A percentile compares a stretch with the other conserved stretches of the same genome.
phyloP scores from a whole-genome alignment of 2,797 vertebrate genomes.

The Chromis chromis region DNA sequence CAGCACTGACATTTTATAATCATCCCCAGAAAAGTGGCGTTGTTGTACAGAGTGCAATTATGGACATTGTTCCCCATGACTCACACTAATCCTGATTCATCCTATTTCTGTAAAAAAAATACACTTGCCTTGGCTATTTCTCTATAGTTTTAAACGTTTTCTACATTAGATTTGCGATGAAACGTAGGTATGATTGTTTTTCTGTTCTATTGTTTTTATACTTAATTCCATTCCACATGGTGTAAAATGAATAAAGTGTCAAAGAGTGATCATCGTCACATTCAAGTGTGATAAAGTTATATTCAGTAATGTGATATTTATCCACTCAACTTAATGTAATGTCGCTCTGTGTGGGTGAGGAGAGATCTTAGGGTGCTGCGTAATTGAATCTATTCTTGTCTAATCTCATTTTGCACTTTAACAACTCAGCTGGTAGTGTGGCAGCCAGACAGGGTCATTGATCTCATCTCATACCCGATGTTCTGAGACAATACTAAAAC shows the following conservation, averaged over 20 bases:
- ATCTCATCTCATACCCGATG: constrained; percentile 36
- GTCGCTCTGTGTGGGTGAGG: constrained; percentile 39
- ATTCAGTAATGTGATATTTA: constrained; percentile 61
- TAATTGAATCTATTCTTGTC: constrained; percentile 67
- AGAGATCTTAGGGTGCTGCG: constrained; percentile 36
- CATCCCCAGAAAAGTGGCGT: background rate
- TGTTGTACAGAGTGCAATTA: background rate
- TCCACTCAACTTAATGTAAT: constrained; percentile 53
- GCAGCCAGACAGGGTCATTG: constrained; percentile 40
- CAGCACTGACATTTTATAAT: background rate
- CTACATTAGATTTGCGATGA: background rate
- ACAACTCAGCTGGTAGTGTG: constrained; percentile 23
- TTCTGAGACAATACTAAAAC: background rate
- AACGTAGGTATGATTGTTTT: background rate
- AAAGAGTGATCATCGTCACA: constrained; percentile 29
- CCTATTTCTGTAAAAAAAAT: background rate
- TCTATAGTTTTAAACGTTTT: background rate
- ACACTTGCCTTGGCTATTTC: background rate
- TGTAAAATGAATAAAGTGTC: constrained; percentile 33
- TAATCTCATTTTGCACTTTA: constrained; percentile 68
- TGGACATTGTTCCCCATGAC: background rate
- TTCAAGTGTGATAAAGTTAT: constrained; percentile 35
- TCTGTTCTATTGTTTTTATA: background rate
- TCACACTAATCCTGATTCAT: background rate
- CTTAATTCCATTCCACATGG: background rate